phyloP scores from a whole-genome alignment of 1,140 invertebrate genomes.

The Hylaeus volcanicus region DNA sequence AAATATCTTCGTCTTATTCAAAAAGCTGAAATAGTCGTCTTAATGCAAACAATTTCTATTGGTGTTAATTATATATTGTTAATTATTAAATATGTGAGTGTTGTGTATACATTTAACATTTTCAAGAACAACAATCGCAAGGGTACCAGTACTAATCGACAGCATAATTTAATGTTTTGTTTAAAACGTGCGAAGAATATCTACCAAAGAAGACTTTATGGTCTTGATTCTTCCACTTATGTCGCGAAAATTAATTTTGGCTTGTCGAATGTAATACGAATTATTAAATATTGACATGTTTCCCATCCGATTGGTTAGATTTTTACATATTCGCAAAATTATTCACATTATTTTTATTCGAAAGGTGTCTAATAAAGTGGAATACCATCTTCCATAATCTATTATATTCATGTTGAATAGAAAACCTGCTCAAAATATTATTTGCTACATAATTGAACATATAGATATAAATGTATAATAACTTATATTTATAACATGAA shows the following conservation, averaged over 20 bases:
- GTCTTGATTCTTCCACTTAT: conserved; percentile 46
- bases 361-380: conserved; percentile 17
- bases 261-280: background rate
- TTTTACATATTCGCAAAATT: conserved; percentile 15
- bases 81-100: conserved; percentile 14
- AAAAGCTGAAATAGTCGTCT: background rate
- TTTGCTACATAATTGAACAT: conserved; percentile 56
- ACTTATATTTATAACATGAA: conserved; percentile 75
- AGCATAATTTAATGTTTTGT: conserved; percentile 42
- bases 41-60: background rate
- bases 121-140: conserved; percentile 27
- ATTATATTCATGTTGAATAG: conserved; percentile 48
- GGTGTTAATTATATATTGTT: too few species aligned
- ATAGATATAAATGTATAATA: conserved; percentile 69
- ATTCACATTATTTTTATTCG: conserved; percentile 25
- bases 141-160: conserved; percentile 49
- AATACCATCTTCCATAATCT: conserved; percentile 28
- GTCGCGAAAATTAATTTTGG: conserved; percentile 20
- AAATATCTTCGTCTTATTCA: conserved; percentile 3
- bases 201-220: conserved; percentile 54
- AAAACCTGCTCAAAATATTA: conserved; percentile 71
- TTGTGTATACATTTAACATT: background rate
- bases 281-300: conserved; percentile 20
- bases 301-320: background rate
- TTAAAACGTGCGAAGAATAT: conserved; percentile 39